Evolutionary conservation across 2,113 vertebrate genomes (phyloP).

Genomic region (Nyctereutes procyonoides): DNA sequence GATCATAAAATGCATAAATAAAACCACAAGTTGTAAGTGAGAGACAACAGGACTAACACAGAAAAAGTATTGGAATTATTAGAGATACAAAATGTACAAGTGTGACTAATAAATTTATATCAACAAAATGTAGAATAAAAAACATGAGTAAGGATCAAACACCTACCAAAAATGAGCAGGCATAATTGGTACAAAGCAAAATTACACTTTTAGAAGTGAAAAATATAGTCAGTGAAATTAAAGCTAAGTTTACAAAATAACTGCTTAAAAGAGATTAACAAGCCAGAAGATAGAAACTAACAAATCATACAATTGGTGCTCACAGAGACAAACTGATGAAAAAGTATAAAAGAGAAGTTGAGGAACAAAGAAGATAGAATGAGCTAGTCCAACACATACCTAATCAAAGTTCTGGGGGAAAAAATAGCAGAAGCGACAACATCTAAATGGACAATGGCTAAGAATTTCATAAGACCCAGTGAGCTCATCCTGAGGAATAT

Average conservation of each 20-base stretch:
- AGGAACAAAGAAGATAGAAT: neutral
- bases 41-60: neutral
- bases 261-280: neutral
- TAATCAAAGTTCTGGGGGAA: neutral
- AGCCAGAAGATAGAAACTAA: neutral
- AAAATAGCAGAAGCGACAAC: neutral
- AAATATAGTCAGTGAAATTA: neutral
- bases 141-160: neutral
- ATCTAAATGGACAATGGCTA: neutral
- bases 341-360: neutral
- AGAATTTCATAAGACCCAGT: neutral
- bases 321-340: neutral
- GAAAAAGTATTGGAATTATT: neutral
- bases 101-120: neutral
- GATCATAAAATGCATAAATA: neutral
- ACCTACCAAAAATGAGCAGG: neutral
- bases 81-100: neutral
- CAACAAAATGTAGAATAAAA: conserved; percentile 1
- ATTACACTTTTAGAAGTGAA: neutral
- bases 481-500: neutral
- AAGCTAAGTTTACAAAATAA: neutral
- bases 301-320: neutral
- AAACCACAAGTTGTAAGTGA: neutral
- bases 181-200: neutral
- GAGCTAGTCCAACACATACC: neutral